A percentile compares a stretch with the other conserved stretches of the same genome.
phyloP scores from a whole-genome alignment of 2,797 vertebrate species.

The Sandelia bainsii region DNA sequence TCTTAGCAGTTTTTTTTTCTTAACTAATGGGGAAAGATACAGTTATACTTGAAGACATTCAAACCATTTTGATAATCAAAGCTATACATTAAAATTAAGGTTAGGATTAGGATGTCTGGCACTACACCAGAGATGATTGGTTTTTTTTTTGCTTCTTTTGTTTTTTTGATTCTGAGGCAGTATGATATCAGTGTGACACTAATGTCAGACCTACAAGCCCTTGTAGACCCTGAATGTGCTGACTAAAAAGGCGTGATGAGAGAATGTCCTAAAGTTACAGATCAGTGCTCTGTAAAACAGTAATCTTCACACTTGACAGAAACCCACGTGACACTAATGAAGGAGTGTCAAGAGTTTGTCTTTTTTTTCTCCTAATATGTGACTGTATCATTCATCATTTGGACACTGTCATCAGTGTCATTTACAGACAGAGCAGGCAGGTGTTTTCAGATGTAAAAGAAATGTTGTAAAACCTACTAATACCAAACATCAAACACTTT shows the following conservation, averaged over 20 bases:
- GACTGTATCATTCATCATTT: slow-evolving; percentile 2
- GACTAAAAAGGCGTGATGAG: slow-evolving; percentile 55
- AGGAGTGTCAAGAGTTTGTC: slow-evolving; percentile 9
- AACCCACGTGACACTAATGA: slow-evolving; percentile 39
- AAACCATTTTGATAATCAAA: slow-evolving; percentile 8
- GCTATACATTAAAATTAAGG: slow-evolving; percentile 1
- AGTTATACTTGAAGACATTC: neutral
- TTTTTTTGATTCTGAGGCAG: slow-evolving; percentile 13
- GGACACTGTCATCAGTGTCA: neutral
- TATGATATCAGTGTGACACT: slow-evolving; percentile 39
- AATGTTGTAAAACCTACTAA: no score
- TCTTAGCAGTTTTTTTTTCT: neutral
- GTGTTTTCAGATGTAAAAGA: no score
- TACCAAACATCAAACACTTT: no score
- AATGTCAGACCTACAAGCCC: slow-evolving; percentile 50
- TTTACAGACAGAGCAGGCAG: no score
- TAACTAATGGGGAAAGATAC: neutral
- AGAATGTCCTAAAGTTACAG: slow-evolving; percentile 61
- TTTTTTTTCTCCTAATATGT: neutral
- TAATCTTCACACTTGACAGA: slow-evolving; percentile 49
- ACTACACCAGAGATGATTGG: slow-evolving; percentile 12
- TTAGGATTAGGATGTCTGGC: slow-evolving; percentile 13
- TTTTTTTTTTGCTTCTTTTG: neutral
- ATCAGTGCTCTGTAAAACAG: slow-evolving; percentile 59
- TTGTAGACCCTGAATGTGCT: slow-evolving; percentile 63